These are phyloP conservation scores for Leptinotarsa peninsularis DNA, from an alignment of 2,888 invertebrate species.

Conservation along the genomic window DNA sequence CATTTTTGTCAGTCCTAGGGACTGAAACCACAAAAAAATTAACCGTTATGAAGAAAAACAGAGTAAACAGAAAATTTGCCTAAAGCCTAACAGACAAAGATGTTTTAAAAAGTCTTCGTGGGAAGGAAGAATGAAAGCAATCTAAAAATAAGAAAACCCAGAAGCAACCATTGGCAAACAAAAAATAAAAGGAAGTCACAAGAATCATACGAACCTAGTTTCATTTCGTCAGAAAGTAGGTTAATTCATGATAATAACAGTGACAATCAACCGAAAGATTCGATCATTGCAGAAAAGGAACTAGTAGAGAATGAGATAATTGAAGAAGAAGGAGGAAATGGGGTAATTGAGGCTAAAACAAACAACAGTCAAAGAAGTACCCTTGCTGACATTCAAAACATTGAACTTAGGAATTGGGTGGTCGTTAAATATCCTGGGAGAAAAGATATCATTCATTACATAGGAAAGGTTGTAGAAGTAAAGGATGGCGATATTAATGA, in stretches of 20 bases:
- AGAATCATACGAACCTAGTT: no score
- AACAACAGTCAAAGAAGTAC: not conserved
- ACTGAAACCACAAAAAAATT: no score
- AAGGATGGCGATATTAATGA: not conserved
- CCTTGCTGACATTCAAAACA: not conserved
- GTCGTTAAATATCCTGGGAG: not conserved
- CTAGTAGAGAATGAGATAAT: not conserved
- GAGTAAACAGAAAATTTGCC: not conserved
- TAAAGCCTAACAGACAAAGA: not conserved
- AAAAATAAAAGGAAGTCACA: slow-evolving; percentile 7
- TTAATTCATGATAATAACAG: slow-evolving; percentile 16
- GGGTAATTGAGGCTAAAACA: slow-evolving; percentile 6
- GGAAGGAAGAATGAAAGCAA: not conserved
- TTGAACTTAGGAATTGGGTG: not conserved
- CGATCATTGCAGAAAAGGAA: not conserved
- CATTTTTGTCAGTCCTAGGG: no score
- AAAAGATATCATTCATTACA: not conserved
- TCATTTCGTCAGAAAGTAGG: not conserved
- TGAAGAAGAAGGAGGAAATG: not conserved
- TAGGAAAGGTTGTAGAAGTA: not conserved
- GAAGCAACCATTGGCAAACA: slow-evolving; percentile 22
- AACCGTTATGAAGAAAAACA: not conserved
- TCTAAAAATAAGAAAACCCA: slow-evolving; percentile 9
- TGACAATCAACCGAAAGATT: slow-evolving; percentile 16
- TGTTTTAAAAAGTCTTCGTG: not conserved